Evolutionary conservation across 92 coral and sea anemone genomes (phyloP), one percentile per base, ranked within the genome.

Genomic region (Chrysogorgia sp.): DNA sequence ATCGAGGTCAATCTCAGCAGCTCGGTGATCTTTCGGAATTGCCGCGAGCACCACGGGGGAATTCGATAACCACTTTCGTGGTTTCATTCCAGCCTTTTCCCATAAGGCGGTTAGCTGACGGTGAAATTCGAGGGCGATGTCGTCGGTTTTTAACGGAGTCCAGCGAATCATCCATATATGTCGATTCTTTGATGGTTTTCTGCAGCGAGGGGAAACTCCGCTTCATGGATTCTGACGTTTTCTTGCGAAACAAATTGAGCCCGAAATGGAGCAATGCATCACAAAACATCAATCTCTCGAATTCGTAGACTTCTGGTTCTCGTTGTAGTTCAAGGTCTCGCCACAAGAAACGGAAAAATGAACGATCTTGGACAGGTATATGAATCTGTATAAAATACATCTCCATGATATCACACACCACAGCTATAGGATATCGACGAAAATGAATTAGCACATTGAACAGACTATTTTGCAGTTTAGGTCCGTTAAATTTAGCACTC

Each of bases 91-190:
- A 8, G 50, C 50, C 17, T 43, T 43, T 17, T 43, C 17, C 50
- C 50, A 17, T 43, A 60, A 60, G 19, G 5, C 34, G 30, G 22
- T 60, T 5, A 60, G 28, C 29, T 60, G 67, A 19, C 28, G 29
- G 35, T 60, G 19, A 19, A 60, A 30, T 22, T 60, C 67, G 35
- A 60, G 14, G 23, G 67, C 67, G 13, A n/a, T 34, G 5, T 22
- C 67, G 2, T 60, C 67, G 35, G n/a, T 23, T 60, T 60, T 28
- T 23, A 60, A 30, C 30, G 4, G 33, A 60, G 35, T 75, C 81
- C 68, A 75, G 34, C 10, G 70, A 75, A 34, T 75, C 81, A 55
- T 75, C 81, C 81, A 55, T 75, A 53, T 76, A 58, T n/a, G 81
- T 76, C 14, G 81, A 76, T 22, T 76, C 41, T 34, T 40, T 32